Percentiles rank a stretch among this genome's conserved stretches.
Conservation (phyloP, 1,140 invertebrate genomes). For the Drepana arcuata region DNA sequence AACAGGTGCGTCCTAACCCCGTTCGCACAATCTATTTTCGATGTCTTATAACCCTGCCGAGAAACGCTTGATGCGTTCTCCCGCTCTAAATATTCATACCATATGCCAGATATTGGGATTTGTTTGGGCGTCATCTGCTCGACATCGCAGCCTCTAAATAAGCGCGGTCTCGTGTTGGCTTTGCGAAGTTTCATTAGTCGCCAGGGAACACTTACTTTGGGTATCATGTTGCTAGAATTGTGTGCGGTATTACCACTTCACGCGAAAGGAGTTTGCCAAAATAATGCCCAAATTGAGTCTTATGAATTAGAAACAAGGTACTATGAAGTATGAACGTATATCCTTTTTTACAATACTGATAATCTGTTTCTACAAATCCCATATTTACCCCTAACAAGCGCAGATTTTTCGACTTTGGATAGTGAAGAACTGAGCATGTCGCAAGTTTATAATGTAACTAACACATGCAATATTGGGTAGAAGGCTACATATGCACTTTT, state of each 20-base stretch:
- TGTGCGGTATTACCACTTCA: conserved; percentile 40
- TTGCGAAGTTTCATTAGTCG: conserved; percentile 61
- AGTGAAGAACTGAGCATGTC: no score
- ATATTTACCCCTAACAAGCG: no score
- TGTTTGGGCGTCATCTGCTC: conserved; percentile 65
- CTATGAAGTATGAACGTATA: no score
- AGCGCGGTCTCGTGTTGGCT: conserved; percentile 53
- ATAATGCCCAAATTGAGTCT: conserved; percentile 17
- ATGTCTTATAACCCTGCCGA: conserved; percentile 63
- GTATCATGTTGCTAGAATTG: conserved; percentile 53
- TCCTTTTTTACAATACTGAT: no score
- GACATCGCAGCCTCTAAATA: conserved; percentile 56
- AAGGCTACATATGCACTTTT: no score
- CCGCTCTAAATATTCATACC: conserved; percentile 67
- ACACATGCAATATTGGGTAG: no score
- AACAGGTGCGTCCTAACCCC: conserved; percentile 71
- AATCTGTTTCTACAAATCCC: no score
- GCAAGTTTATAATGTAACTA: no score
- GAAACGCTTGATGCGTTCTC: conserved; percentile 50
- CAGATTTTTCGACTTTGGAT: no score
- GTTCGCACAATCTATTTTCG: conserved; percentile 70
- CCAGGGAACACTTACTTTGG: conserved; percentile 52
- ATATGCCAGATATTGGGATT: conserved; percentile 68
- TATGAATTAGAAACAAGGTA: no score
- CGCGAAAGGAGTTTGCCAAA: conserved; percentile 17